Evolutionary conservation across 37 sponge, comb jelly and placozoan genomes (phyloP), one percentile per base, ranked within the genome.

Genomic region (Ianthella basta): DNA sequence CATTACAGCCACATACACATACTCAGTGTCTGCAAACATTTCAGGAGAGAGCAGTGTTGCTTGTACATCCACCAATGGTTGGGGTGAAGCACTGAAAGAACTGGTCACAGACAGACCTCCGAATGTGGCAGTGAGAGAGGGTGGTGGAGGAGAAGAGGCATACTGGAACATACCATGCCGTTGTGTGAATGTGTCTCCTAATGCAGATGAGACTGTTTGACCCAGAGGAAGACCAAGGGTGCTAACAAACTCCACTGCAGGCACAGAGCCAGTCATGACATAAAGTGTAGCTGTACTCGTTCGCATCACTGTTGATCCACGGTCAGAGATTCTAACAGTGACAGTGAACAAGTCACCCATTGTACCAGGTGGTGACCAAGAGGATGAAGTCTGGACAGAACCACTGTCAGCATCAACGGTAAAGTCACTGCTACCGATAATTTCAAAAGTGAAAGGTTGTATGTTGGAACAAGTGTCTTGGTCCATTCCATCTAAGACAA

Each of bases 391-490:
- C 6, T 10, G 50, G 50, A 44, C 50, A 18, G 34, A 34, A 18
- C 86, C 89, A 15, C 81, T 80, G 35, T 0, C n/a, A 4, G 1
- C 23, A 19, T 83, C 37, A 13, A 92, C 65, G 25, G 57, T 0
- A 40, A 92, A 88, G 13, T 6, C 38, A 40, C 66, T 40, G 19
- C 63, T 78, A 36, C n/a, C 19, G 3, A 27, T 30, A 33, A 33
- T 8, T n/a, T 66, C 15, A 34, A 87, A 55, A 55, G 59, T 29
- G 55, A 87, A 93, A 14, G 38, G 21, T 34, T 89, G 55, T 14
- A 88, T 78, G 41, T 91, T 83, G 19, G 93, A 93, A 60, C 93
- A 93, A 38, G 55, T 19, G 29, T 93, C 90, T 41, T 23, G 25
- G 61, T 93, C 93, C 12, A 82, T 84, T 5, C 90, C 90, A 30